Evolutionary conservation across 2,113 vertebrate genomes (phyloP).

Genomic region (Miniopterus natalensis): DNA sequence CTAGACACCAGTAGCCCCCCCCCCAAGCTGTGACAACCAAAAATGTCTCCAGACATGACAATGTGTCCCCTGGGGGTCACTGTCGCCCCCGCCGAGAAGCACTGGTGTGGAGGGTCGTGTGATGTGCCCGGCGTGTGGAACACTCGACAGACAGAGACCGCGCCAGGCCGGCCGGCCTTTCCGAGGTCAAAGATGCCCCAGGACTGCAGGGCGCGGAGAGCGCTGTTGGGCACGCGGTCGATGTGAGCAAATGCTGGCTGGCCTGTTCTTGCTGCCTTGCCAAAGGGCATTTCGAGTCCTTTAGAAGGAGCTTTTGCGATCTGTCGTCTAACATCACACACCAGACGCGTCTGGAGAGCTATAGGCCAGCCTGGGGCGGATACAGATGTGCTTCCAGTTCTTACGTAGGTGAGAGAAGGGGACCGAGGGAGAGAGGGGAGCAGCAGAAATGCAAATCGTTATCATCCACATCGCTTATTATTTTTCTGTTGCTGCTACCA

Average conservation of each 20-base stretch:
- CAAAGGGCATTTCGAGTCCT: not conserved
- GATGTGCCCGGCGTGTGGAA: rapidly evolving
- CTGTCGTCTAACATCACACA: not conserved
- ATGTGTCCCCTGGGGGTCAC: not conserved
- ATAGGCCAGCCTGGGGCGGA: not conserved
- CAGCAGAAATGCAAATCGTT: not conserved
- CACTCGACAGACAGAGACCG: not conserved
- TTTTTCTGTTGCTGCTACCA: not conserved
- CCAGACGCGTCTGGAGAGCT: not conserved
- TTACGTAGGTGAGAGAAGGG: not conserved
- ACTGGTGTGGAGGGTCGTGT: too few species aligned
- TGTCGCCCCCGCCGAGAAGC: not conserved
- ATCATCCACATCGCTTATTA: rapidly evolving
- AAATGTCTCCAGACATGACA: not conserved
- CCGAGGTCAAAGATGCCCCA: not conserved
- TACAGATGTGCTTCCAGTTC: rapidly evolving
- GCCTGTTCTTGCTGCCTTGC: not conserved
- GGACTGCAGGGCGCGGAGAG: not conserved
- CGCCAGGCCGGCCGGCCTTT: rapidly evolving
- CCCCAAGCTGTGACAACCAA: not conserved
- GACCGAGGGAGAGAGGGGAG: not conserved
- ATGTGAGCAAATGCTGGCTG: rapidly evolving
- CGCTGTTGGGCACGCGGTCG: rapidly evolving
- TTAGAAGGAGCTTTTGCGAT: not conserved
- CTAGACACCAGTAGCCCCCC: too few species aligned